phyloP scores from a whole-genome alignment of 1,140 invertebrate genomes.

The Dolichoris vasculosae region DNA sequence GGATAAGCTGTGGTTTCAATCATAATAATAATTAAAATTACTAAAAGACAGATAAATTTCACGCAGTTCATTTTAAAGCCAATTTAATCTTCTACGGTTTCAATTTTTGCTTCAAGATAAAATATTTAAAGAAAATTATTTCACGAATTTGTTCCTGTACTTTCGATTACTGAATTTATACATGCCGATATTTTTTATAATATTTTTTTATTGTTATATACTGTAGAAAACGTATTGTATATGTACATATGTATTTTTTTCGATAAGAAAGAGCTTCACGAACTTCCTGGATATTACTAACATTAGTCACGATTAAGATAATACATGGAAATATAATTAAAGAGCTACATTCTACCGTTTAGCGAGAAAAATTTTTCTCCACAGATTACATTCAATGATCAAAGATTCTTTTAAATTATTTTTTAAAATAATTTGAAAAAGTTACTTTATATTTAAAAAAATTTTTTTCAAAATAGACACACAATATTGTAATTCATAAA shows the following conservation, averaged over 20 bases:
- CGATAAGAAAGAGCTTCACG: slow-evolving; percentile 1
- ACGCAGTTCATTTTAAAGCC: not conserved
- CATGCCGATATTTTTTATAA: not conserved
- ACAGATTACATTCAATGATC: not conserved
- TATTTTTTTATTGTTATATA: not conserved
- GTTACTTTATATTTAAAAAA: too few relatives aligned
- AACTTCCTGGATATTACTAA: slow-evolving; percentile 4
- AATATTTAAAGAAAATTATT: not conserved
- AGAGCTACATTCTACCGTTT: slow-evolving; percentile 3
- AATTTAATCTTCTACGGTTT: not conserved
- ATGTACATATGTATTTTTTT: too few relatives aligned
- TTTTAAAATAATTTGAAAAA: too few relatives aligned
- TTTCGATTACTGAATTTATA: not conserved
- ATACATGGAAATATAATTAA: slow-evolving; percentile 16
- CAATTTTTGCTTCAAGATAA: not conserved
- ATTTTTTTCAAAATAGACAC: too few relatives aligned
- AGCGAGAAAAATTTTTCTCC: not conserved
- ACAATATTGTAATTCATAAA: too few relatives aligned
- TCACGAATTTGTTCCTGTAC: not conserved
- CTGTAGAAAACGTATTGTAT: not conserved
- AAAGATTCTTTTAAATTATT: not conserved
- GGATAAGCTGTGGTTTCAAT: too few relatives aligned
- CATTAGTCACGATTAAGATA: slow-evolving; percentile 32
- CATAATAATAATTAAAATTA: not conserved
- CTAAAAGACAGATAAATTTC: not conserved